Evolutionary conservation across 1,140 invertebrate species (phyloP).

Genomic region (Aphidius gifuensis): DNA sequence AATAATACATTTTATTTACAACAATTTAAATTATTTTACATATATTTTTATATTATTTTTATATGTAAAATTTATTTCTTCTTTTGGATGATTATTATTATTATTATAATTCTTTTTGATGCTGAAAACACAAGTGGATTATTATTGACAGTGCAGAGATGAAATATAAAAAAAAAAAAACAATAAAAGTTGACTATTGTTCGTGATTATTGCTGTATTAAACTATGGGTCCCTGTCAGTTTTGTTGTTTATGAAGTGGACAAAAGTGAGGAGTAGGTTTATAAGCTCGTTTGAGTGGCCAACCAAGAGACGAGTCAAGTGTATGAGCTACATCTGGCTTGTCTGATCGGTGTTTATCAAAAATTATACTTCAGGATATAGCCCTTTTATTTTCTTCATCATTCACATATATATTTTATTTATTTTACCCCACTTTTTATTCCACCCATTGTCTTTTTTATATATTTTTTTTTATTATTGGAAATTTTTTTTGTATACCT

Average conservation of each 20-base stretch:
- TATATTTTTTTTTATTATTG: too few relatives aligned
- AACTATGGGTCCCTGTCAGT: neutral
- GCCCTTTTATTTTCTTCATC: constrained; percentile 28
- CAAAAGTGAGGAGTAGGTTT: neutral
- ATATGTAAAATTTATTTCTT: too few relatives aligned
- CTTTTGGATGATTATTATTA: too few relatives aligned
- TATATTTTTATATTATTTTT: too few relatives aligned
- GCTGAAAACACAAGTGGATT: too few relatives aligned
- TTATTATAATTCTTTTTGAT: too few relatives aligned
- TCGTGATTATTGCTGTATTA: constrained; percentile 22
- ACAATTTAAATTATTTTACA: too few relatives aligned
- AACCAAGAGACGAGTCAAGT: constrained; percentile 42
- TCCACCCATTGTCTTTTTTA: too few relatives aligned
- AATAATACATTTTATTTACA: too few relatives aligned
- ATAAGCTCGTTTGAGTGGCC: neutral
- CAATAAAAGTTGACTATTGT: constrained; percentile 27
- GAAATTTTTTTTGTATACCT: too few relatives aligned
- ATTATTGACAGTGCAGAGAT: too few relatives aligned
- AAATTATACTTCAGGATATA: constrained; percentile 39
- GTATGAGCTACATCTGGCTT: constrained; percentile 47
- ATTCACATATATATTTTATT: neutral
- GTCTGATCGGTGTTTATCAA: constrained; percentile 52
- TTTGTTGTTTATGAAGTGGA: constrained; percentile 16
- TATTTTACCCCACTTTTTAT: neutral
- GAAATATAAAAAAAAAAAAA: neutral